Conservation (phyloP, 2,888 invertebrate species). For the Xylota sylvarum region DNA sequence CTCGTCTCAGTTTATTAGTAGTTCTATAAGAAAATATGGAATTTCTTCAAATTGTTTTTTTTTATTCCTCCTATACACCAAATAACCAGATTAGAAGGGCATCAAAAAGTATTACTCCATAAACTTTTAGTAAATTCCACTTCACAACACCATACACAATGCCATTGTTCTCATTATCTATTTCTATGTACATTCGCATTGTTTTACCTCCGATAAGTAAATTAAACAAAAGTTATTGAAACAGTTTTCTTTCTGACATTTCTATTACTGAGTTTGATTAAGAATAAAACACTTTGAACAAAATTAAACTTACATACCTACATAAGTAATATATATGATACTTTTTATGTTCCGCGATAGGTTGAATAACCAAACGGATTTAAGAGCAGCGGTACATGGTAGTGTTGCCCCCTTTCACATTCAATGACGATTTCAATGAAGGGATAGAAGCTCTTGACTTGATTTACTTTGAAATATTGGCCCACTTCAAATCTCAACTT, state of each 20-base stretch:
- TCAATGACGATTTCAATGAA: constrained; percentile 92
- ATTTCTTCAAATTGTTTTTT: too few species aligned
- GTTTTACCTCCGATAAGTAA: constrained; percentile 19
- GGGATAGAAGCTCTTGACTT: constrained; percentile 90
- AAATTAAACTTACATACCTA: not conserved
- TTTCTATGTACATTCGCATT: not conserved
- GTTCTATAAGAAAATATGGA: too few species aligned
- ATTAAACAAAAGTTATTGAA: constrained; percentile 7
- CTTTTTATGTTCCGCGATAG: constrained; percentile 88
- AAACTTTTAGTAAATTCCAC: not conserved
- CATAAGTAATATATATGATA: not conserved
- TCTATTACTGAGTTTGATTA: not conserved
- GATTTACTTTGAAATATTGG: constrained; percentile 88
- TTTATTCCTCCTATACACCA: too few species aligned
- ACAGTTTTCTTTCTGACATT: not conserved
- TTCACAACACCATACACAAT: not conserved
- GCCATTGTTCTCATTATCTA: not conserved
- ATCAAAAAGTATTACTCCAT: too few species aligned
- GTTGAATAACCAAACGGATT: constrained; percentile 92
- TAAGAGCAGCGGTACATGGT: constrained; percentile 91
- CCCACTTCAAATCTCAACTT: constrained; percentile 91
- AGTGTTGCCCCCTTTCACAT: constrained; percentile 88
- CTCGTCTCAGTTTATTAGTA: too few species aligned
- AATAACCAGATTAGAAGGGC: too few species aligned
- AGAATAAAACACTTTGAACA: not conserved